A percentile compares a stretch with the other conserved stretches of the same genome.
Conservation (phyloP, 2,113 vertebrate genomes). For the Chloropsis hardwickii region DNA sequence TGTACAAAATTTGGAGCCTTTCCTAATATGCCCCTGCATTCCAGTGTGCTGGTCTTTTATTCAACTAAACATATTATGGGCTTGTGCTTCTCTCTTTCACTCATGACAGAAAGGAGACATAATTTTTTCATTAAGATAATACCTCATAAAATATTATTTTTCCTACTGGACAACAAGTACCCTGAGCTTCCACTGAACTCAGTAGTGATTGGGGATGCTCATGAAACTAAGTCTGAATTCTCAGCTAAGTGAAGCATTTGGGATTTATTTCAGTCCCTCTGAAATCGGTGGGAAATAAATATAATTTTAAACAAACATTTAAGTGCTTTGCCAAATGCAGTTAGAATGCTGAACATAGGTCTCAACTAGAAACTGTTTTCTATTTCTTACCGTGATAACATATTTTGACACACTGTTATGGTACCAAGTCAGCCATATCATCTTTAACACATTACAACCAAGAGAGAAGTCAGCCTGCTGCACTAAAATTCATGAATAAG, state of each 20-base stretch:
- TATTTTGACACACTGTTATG: conserved; percentile 5
- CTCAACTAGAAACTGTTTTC: background rate
- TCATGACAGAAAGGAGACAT: background rate
- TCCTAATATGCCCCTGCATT: background rate
- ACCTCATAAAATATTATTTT: background rate
- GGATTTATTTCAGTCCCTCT: background rate
- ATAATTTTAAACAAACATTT: background rate
- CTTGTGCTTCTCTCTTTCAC: background rate
- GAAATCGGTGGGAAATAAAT: background rate
- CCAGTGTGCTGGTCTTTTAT: background rate
- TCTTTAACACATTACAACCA: background rate
- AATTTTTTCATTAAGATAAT: background rate
- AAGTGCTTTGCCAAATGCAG: background rate
- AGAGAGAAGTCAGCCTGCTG: background rate
- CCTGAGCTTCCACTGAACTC: background rate
- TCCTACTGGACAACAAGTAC: background rate
- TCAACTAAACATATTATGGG: background rate
- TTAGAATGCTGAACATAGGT: background rate
- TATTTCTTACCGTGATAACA: background rate
- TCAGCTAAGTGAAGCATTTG: background rate
- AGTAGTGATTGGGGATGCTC: background rate
- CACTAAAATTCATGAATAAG: background rate
- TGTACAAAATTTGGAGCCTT: background rate
- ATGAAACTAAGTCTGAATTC: background rate
- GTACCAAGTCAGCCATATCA: background rate